A percentile compares a stretch with the other conserved stretches of the same genome.
Evolutionary conservation across 2,113 vertebrate species (phyloP).

Genomic region (Thymallus thymallus): DNA sequence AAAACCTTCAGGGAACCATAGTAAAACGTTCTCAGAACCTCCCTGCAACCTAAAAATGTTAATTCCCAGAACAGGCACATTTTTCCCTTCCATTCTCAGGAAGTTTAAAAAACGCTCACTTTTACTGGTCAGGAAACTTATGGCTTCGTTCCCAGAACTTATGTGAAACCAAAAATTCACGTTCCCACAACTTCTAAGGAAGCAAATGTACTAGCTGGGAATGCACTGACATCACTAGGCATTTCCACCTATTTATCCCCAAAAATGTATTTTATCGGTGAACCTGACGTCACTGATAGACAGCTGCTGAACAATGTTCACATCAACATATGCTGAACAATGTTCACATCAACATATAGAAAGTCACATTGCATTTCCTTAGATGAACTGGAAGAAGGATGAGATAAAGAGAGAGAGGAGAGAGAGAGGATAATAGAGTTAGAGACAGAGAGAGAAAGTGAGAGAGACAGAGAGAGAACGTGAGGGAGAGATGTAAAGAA

Average conservation of each 20-base stretch:
- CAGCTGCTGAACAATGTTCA: neutral
- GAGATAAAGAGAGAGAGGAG: neutral
- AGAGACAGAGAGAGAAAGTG: neutral
- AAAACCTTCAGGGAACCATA: too few relatives aligned
- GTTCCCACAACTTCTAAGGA: too few relatives aligned
- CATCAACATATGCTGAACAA: neutral
- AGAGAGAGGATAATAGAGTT: slow-evolving; percentile 11
- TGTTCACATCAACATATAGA: neutral
- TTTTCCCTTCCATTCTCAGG: too few relatives aligned
- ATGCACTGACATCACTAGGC: neutral
- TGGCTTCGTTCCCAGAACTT: too few relatives aligned
- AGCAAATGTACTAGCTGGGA: too few relatives aligned
- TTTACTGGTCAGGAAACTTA: too few relatives aligned
- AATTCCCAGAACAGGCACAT: too few relatives aligned
- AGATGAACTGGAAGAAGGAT: neutral
- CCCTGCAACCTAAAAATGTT: too few relatives aligned
- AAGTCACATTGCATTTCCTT: neutral
- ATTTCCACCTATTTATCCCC: neutral
- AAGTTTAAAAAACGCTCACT: too few relatives aligned
- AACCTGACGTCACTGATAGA: neutral
- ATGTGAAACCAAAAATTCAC: too few relatives aligned
- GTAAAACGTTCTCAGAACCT: too few relatives aligned
- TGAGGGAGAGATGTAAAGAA: neutral
- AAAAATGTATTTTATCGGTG: neutral
- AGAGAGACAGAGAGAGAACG: neutral